Evolutionary conservation across 2,888 invertebrate species (phyloP), one percentile per base, ranked within the genome.

Genomic region (Pyrochroa serraticornis): DNA sequence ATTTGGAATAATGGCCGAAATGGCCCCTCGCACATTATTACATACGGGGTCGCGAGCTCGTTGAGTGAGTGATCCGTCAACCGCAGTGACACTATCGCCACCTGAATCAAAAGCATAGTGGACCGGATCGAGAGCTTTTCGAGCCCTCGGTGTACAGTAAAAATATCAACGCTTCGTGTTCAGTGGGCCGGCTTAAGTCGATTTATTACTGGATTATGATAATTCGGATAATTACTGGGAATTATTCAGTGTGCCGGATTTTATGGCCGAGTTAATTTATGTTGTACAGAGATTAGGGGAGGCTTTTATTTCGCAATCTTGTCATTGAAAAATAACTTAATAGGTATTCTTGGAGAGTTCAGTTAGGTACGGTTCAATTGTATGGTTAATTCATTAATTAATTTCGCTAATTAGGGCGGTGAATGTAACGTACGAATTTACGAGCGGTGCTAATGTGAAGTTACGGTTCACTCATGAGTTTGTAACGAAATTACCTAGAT

Each of bases 21-120:
- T 54, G 54, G 54, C 22, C 22, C 51, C 50, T 51, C 46, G 51
- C 57, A 57, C 50, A 57, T 57, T 50, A 57, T 46, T 47, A 55
- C 39, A 43, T 41, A 35, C 49, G 14, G 38, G 38, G 31, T 48
- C 35, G 51, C 33, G 42, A 48, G 45, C 43, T 14, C 44, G 38
- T 22, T 22, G 57, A 57, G 53, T 54, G 60, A 67, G 67, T 65
- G 65, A 70, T 70, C 70, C 67, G 69, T 70, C 70, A 70, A 58
- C 58, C 58, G 43, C 52, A 62, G 54, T 55, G 70, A 69, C 70
- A 67, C 66, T 70, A 70, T 70, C 70, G 64, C 65, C 69, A 69
- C 70, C 69, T 70, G 66, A 60, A 70, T 69, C 70, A 58, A 54
- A 61, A 64, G 63, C 68, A 66, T 64, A 65, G 3, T 57, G 57